Conservation (phyloP, 1,140 invertebrate genomes). For the Zaprionus vittiger region DNA sequence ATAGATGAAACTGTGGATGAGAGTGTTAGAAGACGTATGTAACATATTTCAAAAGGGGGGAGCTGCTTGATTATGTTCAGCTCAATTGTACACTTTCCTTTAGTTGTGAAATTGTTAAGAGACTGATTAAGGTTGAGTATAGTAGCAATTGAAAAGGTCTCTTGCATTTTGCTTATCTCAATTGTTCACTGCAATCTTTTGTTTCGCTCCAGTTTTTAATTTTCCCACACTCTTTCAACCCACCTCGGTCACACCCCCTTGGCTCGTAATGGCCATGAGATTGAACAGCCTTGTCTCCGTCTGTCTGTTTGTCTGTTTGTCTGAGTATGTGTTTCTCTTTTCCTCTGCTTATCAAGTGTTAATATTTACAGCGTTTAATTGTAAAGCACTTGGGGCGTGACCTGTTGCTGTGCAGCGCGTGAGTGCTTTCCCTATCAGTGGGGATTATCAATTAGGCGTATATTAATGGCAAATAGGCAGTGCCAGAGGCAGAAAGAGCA, state of each 20-base stretch:
- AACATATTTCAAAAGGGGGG: background rate
- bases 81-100: background rate
- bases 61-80: background rate
- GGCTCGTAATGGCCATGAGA: background rate
- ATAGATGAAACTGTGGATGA: background rate
- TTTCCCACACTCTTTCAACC: slow-evolving; percentile 20
- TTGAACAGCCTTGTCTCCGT: slow-evolving; percentile 2
- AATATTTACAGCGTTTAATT: slow-evolving; percentile 52
- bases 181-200: slow-evolving; percentile 1
- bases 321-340: background rate
- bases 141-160: background rate
- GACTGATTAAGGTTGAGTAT: background rate
- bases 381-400: slow-evolving; percentile 38
- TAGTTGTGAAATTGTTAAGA: background rate
- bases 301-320: background rate
- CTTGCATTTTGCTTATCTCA: background rate
- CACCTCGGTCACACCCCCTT: background rate
- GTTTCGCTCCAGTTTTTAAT: slow-evolving; percentile 3
- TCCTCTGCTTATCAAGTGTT: slow-evolving; percentile 33
- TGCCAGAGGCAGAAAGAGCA: background rate
- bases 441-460: slow-evolving; percentile 50
- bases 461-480: slow-evolving; percentile 38
- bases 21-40: background rate
- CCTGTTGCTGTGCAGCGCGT: slow-evolving; percentile 1
- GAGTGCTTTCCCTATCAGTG: slow-evolving; percentile 21